Evolutionary conservation across 2,888 invertebrate genomes (phyloP).

Genomic region (Bhutanitis thaidina): DNA sequence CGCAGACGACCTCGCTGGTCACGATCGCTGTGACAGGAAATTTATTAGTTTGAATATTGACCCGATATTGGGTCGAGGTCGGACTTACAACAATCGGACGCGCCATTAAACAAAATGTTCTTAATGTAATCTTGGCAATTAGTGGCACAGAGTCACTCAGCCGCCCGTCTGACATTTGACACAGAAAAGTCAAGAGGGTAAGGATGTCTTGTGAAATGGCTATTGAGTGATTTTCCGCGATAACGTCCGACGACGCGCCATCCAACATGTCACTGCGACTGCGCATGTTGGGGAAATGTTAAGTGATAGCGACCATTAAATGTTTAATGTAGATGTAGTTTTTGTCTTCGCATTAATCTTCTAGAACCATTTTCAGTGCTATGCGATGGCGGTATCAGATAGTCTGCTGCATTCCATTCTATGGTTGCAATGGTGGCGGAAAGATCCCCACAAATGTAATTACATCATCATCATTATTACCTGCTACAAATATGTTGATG

Average conservation of each 20-base stretch:
- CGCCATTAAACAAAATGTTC: slow-evolving; percentile 7
- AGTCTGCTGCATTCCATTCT: too few species aligned
- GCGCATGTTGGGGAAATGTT: too few species aligned
- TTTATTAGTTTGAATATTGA: slow-evolving; percentile 15
- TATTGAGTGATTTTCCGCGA: slow-evolving; percentile 8
- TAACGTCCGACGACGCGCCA: background rate
- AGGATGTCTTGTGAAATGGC: slow-evolving; percentile 10
- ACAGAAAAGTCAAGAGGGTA: slow-evolving; percentile 16
- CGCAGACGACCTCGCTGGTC: slow-evolving; percentile 8
- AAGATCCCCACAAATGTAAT: too few species aligned
- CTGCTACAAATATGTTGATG: too few species aligned
- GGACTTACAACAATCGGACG: slow-evolving; percentile 14
- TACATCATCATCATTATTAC: too few species aligned
- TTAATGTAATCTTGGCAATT: slow-evolving; percentile 10
- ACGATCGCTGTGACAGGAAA: slow-evolving; percentile 8
- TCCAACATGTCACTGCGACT: background rate
- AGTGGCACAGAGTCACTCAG: background rate
- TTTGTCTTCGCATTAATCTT: too few species aligned
- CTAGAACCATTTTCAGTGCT: too few species aligned
- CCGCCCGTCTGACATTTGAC: slow-evolving; percentile 15
- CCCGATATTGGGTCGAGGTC: slow-evolving; percentile 18
- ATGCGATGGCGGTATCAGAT: too few species aligned
- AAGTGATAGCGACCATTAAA: too few species aligned
- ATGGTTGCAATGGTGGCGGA: too few species aligned
- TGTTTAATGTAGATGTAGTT: background rate